Conservation (phyloP, 2,113 vertebrate species). For the Calypte anna region DNA sequence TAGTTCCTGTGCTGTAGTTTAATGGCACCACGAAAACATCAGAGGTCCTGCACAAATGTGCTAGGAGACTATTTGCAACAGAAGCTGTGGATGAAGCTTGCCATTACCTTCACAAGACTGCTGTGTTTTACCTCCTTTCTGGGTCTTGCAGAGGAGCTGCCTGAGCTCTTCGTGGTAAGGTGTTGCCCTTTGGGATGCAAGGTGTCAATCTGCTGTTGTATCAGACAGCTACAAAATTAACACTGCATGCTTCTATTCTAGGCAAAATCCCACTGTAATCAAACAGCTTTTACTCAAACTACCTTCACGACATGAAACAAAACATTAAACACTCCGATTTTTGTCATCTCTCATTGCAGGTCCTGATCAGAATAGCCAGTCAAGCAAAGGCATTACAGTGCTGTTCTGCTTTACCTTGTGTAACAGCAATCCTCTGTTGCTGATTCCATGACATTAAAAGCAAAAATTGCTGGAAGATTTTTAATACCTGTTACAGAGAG, state of each 20-base stretch:
- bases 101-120: background rate
- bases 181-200: background rate
- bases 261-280: background rate
- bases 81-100: background rate
- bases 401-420: background rate
- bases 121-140: background rate
- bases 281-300: background rate
- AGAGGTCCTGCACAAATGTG: background rate
- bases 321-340: background rate
- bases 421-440: background rate
- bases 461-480: background rate
- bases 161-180: background rate
- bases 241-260: background rate
- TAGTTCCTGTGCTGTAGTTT: background rate
- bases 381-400: background rate
- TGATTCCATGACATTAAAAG: background rate
- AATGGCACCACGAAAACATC: background rate
- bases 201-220: background rate
- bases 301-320: background rate
- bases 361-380: background rate
- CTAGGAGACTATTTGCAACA: rapidly evolving
- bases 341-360: background rate
- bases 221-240: background rate
- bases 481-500: background rate
- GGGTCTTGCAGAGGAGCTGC: background rate